Conservation (phyloP, 2,888 invertebrate genomes). For the Mythimna lalbum region DNA sequence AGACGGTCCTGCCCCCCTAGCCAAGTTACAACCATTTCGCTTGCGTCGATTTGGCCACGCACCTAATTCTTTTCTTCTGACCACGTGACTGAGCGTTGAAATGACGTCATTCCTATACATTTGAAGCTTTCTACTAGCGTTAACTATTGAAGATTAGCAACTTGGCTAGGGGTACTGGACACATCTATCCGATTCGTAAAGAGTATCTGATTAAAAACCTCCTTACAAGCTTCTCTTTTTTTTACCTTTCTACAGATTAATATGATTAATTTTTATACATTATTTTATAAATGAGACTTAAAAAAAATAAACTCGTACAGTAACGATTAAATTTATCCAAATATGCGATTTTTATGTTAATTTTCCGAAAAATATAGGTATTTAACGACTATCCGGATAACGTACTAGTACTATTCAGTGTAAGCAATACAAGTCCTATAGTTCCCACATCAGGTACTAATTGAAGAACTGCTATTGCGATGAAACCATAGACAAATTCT, state of each 20-base stretch:
- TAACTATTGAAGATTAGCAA: no score
- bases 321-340: not conserved
- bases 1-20: not conserved
- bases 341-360: not conserved
- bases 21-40: no score
- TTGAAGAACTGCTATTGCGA: not conserved
- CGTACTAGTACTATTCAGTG: not conserved
- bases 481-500: not conserved
- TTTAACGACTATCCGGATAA: not conserved
- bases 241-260: not conserved
- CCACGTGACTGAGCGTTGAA: no score
- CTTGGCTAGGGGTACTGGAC: not conserved
- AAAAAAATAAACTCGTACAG: not conserved
- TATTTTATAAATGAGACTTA: not conserved
- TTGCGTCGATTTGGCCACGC: no score
- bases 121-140: no score
- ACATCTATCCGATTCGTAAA: not conserved
- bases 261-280: not conserved
- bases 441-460: not conserved
- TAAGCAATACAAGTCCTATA: slow-evolving; percentile 3
- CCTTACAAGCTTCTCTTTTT: not conserved
- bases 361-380: not conserved
- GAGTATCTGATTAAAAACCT: not conserved
- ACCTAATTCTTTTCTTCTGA: no score
- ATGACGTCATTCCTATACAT: no score